Conservation (phyloP, 35 echinoderm and acorn worm species). For the Nesometra sesokonis region DNA sequence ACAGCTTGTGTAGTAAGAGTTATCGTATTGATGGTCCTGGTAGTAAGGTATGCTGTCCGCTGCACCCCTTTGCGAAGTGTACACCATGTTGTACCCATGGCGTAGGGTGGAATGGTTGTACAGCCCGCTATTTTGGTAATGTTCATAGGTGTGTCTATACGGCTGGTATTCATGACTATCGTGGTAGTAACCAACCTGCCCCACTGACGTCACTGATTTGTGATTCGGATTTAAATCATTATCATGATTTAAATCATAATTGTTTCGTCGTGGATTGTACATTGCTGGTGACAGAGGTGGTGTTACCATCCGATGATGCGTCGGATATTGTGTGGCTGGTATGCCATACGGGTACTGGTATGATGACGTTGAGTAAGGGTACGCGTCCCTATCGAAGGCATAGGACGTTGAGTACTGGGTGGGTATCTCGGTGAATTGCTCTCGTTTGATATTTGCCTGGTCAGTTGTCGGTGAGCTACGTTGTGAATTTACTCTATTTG, state of each 20-base stretch:
- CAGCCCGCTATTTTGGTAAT: not conserved
- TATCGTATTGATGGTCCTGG: not conserved
- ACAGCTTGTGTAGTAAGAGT: not conserved
- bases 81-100: not conserved
- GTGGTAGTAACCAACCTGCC: not conserved
- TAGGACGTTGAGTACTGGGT: not conserved
- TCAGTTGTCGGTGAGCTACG: not conserved
- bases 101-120: not conserved
- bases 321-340: not conserved
- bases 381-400: not conserved
- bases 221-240: too few species aligned
- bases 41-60: not conserved
- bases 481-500: slow-evolving; percentile 28
- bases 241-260: not conserved
- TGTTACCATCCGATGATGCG: not conserved
- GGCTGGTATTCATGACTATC: not conserved
- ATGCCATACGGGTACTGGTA: not conserved
- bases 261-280: not conserved
- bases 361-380: not conserved
- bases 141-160: not conserved
- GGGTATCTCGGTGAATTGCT: not conserved
- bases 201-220: not conserved
- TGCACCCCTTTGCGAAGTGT: not conserved
- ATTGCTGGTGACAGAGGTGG: not conserved
- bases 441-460: not conserved